Conservation (phyloP, 1,140 invertebrate species). For the Hyposmocoma kahamanoa region DNA sequence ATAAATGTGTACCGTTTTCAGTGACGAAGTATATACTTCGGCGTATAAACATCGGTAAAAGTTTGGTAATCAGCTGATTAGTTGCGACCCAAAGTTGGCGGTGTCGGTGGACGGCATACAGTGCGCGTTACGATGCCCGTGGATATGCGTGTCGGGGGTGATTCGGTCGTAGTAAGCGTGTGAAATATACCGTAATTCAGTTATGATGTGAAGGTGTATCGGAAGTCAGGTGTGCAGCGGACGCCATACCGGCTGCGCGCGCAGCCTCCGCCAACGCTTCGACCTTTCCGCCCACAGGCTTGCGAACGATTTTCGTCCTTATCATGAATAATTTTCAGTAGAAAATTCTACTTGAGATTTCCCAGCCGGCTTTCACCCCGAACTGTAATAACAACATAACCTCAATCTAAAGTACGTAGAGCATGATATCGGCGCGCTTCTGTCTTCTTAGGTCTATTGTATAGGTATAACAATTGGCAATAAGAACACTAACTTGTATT, state of each 20-base stretch:
- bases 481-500: slow-evolving; percentile 20
- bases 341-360: slow-evolving; percentile 26
- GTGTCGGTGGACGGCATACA: slow-evolving; percentile 25
- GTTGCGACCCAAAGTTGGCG: slow-evolving; percentile 34
- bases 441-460: slow-evolving; percentile 18
- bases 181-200: slow-evolving; percentile 50
- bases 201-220: slow-evolving; percentile 53
- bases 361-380: slow-evolving; percentile 47
- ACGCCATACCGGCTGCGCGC: slow-evolving; percentile 68
- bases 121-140: slow-evolving; percentile 27
- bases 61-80: slow-evolving; percentile 70
- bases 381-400: slow-evolving; percentile 70
- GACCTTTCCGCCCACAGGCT: slow-evolving; percentile 26
- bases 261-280: slow-evolving; percentile 44
- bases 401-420: slow-evolving; percentile 56
- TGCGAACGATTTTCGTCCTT: slow-evolving; percentile 45
- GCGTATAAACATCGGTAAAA: slow-evolving; percentile 59
- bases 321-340: slow-evolving; percentile 36
- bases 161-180: slow-evolving; percentile 22
- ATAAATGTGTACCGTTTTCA: slow-evolving; percentile 30
- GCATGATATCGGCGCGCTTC: slow-evolving; percentile 44
- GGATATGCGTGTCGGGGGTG: slow-evolving; percentile 17
- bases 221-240: slow-evolving; percentile 63
- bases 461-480: slow-evolving; percentile 43
- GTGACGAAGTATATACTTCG: slow-evolving; percentile 36